phyloP scores from a whole-genome alignment of 2,888 invertebrate species.

The Melikaiella ostensackeni region DNA sequence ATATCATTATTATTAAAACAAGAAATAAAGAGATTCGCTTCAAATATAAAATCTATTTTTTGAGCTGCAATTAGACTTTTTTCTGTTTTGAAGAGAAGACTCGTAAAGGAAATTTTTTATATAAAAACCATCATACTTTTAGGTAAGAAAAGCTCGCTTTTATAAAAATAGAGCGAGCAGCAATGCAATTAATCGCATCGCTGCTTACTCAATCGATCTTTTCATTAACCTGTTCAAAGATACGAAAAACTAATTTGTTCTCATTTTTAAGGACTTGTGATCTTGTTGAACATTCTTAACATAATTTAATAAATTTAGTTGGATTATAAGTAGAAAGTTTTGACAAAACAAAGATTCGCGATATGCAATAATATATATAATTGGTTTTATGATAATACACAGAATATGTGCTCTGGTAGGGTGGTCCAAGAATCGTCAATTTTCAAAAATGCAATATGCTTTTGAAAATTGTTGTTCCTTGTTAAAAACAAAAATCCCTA shows the following conservation, averaged over 20 bases:
- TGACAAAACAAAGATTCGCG: not conserved
- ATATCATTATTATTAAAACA: not conserved
- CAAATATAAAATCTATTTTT: too few species aligned
- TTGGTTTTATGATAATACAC: not conserved
- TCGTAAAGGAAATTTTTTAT: not conserved
- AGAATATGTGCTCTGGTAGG: not conserved
- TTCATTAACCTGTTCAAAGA: conserved; percentile 24
- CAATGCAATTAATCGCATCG: conserved; percentile 27
- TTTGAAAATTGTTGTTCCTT: too few species aligned
- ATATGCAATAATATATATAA: not conserved
- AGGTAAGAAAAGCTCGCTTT: conserved; percentile 2
- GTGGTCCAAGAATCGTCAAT: too few species aligned
- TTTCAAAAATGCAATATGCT: too few species aligned
- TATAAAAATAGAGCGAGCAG: conserved; percentile 16
- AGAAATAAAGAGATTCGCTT: not conserved
- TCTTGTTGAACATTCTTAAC: conserved; percentile 32
- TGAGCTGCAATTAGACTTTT: too few species aligned
- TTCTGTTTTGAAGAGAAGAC: not conserved
- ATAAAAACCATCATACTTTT: not conserved
- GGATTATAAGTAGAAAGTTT: not conserved
- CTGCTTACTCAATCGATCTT: conserved; percentile 31
- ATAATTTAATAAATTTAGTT: not conserved
- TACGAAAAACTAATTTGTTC: conserved; percentile 25
- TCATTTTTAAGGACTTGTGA: conserved; percentile 46
- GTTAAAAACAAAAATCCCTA: too few species aligned